Evolutionary conservation across 2,797 vertebrate genomes (phyloP).

Genomic region (Danionella dracula): DNA sequence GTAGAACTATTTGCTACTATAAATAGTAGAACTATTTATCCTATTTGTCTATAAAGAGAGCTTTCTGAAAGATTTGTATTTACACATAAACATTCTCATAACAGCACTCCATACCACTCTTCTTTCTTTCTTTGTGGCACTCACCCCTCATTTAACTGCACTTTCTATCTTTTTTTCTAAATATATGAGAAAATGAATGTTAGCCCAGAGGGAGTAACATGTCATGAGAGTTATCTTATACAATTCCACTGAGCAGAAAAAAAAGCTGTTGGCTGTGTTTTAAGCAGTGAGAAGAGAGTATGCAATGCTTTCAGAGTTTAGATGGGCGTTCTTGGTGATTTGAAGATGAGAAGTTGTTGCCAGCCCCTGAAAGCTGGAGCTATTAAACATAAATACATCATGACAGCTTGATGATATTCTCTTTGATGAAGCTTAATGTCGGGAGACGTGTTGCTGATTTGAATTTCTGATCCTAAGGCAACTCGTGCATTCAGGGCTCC

Average conservation of each 20-base stretch:
- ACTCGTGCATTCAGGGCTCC: neutral
- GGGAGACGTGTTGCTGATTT: constrained; percentile 49
- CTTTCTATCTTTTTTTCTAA: constrained; percentile 5
- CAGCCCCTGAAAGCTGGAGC: constrained; percentile 37
- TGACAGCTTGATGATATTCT: constrained; percentile 51
- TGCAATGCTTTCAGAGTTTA: constrained; percentile 58
- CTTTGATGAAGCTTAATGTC: constrained; percentile 55
- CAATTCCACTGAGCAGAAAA: constrained; percentile 42
- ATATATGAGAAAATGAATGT: constrained; percentile 32
- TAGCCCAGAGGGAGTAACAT: constrained; percentile 44
- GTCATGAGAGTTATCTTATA: constrained; percentile 45
- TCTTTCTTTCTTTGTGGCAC: neutral
- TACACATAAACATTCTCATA: constrained; percentile 8
- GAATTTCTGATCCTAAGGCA: constrained; percentile 11
- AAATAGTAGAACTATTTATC: too few relatives aligned
- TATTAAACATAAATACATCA: constrained; percentile 66
- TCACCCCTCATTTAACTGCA: constrained; percentile 5
- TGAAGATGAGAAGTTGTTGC: constrained; percentile 54
- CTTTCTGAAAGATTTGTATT: constrained; percentile 17
- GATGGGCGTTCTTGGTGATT: constrained; percentile 43
- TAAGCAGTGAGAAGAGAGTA: constrained; percentile 49
- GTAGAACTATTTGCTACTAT: too few relatives aligned
- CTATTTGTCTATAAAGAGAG: neutral
- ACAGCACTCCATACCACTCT: constrained; percentile 7
- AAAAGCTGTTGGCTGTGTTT: constrained; percentile 40